Conservation (phyloP, 2,113 vertebrate species). For the Hippocampus barbouri region DNA sequence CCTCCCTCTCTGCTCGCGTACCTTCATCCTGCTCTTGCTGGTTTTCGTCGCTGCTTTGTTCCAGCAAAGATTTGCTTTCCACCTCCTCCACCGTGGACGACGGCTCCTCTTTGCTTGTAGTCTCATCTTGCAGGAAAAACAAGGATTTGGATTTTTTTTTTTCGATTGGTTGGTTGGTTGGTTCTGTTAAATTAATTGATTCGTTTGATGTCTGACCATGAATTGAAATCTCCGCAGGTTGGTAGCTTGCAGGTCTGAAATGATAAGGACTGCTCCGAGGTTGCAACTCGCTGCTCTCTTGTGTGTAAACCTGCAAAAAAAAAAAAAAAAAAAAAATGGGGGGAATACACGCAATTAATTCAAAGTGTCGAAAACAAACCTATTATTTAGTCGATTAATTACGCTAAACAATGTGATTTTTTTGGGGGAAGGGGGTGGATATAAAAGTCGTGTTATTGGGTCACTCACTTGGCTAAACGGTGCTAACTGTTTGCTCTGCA, state of each 20-base stretch:
- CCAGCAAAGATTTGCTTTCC: slow-evolving; percentile 83
- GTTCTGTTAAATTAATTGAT: background rate
- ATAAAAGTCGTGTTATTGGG: background rate
- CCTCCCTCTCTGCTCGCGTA: slow-evolving; percentile 39
- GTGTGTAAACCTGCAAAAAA: slow-evolving; percentile 78
- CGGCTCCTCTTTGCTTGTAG: slow-evolving; percentile 90
- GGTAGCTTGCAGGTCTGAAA: slow-evolving; percentile 75
- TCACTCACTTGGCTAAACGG: slow-evolving; percentile 62
- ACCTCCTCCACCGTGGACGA: slow-evolving; percentile 87
- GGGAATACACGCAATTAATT: background rate
- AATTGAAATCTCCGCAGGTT: slow-evolving; percentile 69
- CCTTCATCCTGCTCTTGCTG: slow-evolving; percentile 80
- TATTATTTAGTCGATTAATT: background rate
- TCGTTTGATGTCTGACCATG: slow-evolving; percentile 72
- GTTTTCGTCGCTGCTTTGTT: slow-evolving; percentile 83
- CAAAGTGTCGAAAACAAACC: background rate
- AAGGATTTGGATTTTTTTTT: background rate
- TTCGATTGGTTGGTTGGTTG: background rate
- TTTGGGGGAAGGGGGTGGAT: slow-evolving; percentile 4
- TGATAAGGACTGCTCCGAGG: slow-evolving; percentile 71
- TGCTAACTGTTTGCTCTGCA: slow-evolving; percentile 70
- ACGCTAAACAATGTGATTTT: slow-evolving; percentile 10
- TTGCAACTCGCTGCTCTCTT: slow-evolving; percentile 78
- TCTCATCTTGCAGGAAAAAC: slow-evolving; percentile 72
- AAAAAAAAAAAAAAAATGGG: slow-evolving; percentile 24